Conservation (phyloP, 2,888 invertebrate species). For the Zaprionus bogoriensis region DNA sequence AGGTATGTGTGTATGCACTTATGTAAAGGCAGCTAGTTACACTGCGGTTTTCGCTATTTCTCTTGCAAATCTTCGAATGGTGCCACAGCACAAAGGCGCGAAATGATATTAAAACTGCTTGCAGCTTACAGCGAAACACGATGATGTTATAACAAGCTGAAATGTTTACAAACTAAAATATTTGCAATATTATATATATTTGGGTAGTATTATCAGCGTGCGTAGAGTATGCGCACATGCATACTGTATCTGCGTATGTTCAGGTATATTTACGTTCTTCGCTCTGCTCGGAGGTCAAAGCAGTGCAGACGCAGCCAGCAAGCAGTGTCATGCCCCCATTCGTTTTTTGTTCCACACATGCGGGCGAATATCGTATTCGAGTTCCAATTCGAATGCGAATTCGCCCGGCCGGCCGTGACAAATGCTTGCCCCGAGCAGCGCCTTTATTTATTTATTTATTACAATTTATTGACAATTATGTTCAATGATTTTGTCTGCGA, state of each 20-base stretch:
- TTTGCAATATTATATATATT: no score
- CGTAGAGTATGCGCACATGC: no score
- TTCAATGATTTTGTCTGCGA: constrained; percentile 53
- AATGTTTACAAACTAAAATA: no score
- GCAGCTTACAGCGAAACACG: no score
- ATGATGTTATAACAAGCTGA: no score
- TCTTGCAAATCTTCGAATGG: constrained; percentile 20
- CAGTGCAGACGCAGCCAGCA: constrained; percentile 9
- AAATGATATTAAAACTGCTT: constrained; percentile 33
- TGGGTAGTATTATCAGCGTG: no score
- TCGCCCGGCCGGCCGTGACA: constrained; percentile 39
- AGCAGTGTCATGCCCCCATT: constrained; percentile 14
- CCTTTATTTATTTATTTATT: constrained; percentile 66
- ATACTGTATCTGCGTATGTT: no score
- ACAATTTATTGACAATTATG: constrained; percentile 64
- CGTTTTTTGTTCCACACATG: no score
- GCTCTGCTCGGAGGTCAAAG: constrained; percentile 19
- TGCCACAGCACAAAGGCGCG: constrained; percentile 18
- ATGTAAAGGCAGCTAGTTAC: constrained; percentile 1
- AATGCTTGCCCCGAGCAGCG: constrained; percentile 24
- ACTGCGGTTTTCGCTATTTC: not conserved
- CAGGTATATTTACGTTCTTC: no score
- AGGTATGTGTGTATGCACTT: not conserved
- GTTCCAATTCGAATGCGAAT: no score
- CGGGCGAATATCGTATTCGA: constrained; percentile 8